Conservation (phyloP, 2,113 vertebrate species). For the Eubucco bourcierii region DNA sequence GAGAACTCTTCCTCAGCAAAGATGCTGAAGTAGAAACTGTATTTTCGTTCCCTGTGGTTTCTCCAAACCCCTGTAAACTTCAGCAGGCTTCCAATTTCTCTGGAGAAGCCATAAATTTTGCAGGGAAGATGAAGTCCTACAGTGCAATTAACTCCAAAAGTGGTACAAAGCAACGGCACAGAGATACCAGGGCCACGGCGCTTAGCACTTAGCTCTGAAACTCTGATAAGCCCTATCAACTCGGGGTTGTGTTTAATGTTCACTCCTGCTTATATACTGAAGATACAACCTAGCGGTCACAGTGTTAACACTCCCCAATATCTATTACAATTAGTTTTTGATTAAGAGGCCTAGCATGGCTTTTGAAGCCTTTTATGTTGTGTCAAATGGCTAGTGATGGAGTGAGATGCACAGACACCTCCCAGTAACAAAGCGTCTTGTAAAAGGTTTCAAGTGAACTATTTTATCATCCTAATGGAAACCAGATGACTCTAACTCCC, state of each 20-base stretch:
- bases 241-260: constrained; percentile 92
- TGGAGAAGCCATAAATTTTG: constrained; percentile 76
- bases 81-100: constrained; percentile 23
- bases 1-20: background rate
- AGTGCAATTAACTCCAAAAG: constrained; percentile 81
- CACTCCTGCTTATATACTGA: constrained; percentile 83
- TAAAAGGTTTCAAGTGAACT: constrained; percentile 96
- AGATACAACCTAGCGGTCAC: constrained; percentile 89
- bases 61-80: constrained; percentile 54
- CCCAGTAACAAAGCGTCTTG: constrained; percentile 93
- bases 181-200: constrained; percentile 81
- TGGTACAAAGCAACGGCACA: constrained; percentile 76
- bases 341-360: constrained; percentile 92
- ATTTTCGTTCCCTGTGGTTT: constrained; percentile 60
- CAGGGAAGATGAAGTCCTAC: constrained; percentile 70
- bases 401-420: constrained; percentile 90
- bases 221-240: constrained; percentile 85
- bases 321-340: constrained; percentile 99
- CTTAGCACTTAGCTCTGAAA: constrained; percentile 85
- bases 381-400: constrained; percentile 98
- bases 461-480: constrained; percentile 99
- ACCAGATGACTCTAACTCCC: constrained; percentile 91
- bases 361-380: constrained; percentile 98
- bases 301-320: constrained; percentile 97
- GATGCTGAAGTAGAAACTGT: background rate